A percentile compares a stretch with the other conserved stretches of the same genome.
Evolutionary conservation across 2,797 vertebrate genomes (phyloP).

Genomic region (Notamacropus eugenii): DNA sequence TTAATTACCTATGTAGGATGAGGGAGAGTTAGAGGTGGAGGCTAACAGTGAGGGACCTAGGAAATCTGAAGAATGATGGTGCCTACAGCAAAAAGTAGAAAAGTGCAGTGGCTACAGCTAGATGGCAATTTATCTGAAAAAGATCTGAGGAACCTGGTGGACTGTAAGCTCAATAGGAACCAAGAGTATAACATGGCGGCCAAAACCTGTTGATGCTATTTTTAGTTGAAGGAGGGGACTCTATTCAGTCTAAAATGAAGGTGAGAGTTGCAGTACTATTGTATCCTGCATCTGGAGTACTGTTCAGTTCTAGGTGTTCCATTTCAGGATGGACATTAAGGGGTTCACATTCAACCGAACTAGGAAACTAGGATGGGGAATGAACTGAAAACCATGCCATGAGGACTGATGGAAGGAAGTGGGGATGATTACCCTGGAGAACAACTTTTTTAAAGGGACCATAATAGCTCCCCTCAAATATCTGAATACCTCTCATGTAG

Average conservation of each 20-base stretch:
- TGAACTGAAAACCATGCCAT: neutral
- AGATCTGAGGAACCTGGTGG: neutral
- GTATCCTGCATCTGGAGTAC: neutral
- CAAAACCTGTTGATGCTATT: neutral
- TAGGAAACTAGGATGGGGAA: neutral
- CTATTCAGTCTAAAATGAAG: neutral
- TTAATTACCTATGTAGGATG: neutral
- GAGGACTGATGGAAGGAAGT: neutral
- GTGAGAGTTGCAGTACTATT: neutral
- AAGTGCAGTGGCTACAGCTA: neutral
- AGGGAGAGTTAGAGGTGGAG: neutral
- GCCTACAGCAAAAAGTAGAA: neutral
- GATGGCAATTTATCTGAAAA: neutral
- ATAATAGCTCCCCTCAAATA: neutral
- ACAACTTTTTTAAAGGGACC: neutral
- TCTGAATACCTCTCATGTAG: neutral
- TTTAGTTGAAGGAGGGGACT: neutral
- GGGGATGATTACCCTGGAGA: neutral
- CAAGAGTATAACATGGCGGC: neutral
- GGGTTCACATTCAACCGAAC: neutral
- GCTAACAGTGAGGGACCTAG: too few species aligned
- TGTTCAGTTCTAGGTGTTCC: neutral
- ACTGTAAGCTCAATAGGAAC: neutral
- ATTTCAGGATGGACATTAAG: neutral
- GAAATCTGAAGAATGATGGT: neutral